Evolutionary conservation across 92 coral and sea anemone species (phyloP), one percentile per base, ranked within the genome.

Genomic region (Anthopleura xanthogrammica): DNA sequence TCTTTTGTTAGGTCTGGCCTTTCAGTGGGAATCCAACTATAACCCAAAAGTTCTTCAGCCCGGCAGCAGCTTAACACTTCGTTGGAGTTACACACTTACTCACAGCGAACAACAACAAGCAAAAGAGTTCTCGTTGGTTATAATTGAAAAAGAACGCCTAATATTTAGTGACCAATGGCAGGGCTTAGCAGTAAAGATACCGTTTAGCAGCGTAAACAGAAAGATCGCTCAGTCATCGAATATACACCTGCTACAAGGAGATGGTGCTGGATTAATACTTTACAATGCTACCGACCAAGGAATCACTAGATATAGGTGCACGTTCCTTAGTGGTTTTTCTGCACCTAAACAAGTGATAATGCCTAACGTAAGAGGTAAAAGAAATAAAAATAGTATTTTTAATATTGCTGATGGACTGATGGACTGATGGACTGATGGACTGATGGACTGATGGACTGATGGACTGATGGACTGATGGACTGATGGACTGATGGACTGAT

Each of bases 301-400:
- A 8, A 68, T 29, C 14, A 68, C 73, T 23, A 68, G 73, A 29
- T 68, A 68, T 20, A 22, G 73, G 42, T 68, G 73, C 16, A 68
- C 73, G 2, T 68, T 68, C 41, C 41, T 68, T 1, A 68, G 73
- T 24, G 73, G 73, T 14, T 68, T 68, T 68, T 68, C 73, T 68
- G 73, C 73, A 10, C 40, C 73, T 8, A 68, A 68, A 29, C 41
- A 68, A 29, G 5, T 68, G 5, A 68, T 68, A 12, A 68, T 68
- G 41, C 73, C 73, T 13, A 68, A 68, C 73, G 23, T 68, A 68
- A 23, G 41, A 68, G 73, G 73, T 68, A 68, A 68, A 60, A 24
- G 1, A 24, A 20, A 22, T 29, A 24, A 23, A 23, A 0, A 29
- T 29, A 2, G 1, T 6, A 11, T 12, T 24, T 29, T 24, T 3